Evolutionary conservation across 2,888 invertebrate species (phyloP), one percentile per base, ranked within the genome.

Genomic region (Pterostichus madidus): DNA sequence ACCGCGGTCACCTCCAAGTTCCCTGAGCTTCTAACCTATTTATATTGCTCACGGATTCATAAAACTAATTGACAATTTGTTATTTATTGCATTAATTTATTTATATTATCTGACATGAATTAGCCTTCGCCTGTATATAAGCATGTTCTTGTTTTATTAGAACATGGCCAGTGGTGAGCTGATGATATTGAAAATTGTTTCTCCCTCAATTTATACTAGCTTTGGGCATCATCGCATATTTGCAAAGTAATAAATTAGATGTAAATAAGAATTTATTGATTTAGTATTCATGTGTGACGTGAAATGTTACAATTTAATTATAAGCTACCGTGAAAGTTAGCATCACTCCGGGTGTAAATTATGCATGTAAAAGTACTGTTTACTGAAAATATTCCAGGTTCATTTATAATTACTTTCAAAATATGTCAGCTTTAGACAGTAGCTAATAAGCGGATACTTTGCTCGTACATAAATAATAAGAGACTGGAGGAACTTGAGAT

Each of bases 61-160:
- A 13, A 35, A 11, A 3, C 73, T 46, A 73, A 46, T 73, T 46
- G 46, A 46, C 73, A 46, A 15, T 73, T 44, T 73, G 44, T 10
- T 46, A 73, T 49, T 73, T 46, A 73, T 46, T 49, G 24, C 31
- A 15, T 73, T 46, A 46, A 73, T 73, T 73, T 73, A 46, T 73
- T 73, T 73, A 39, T 17, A 10, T 73, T 46, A 44, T 24, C 24
- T 46, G 59, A 46, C 46, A 46, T 46, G 31, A 5, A 17, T 73
- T 46, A 64, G 10, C 64, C 64, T 64, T 64, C 24, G 64, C 35
- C 35, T 73, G 7, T 39, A 17, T 71, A 39, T 39, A 10, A 39
- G 53, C 8, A 53, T 7, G 3, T 53, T 15, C n/a, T 2, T 53
- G 17, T 53, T 53, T 59, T 11, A 24, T 59, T 59, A 59, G 39